phyloP scores from a whole-genome alignment of 2,888 invertebrate species.

The Lingula anatina region DNA sequence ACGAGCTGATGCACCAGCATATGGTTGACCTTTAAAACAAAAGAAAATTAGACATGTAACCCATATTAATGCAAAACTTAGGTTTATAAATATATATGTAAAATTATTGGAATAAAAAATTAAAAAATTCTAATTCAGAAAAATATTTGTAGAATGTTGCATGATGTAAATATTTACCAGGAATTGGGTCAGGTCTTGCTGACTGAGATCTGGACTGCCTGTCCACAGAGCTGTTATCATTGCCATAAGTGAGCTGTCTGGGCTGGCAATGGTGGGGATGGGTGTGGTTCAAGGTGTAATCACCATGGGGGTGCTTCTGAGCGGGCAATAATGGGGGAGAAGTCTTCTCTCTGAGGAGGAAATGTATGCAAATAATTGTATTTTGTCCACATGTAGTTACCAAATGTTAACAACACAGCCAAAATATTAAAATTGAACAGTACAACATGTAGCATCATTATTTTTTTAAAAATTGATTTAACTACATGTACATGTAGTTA shows the following conservation, averaged over 20 bases:
- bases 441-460: too few species aligned
- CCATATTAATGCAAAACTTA: too few species aligned
- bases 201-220: slow-evolving; percentile 43
- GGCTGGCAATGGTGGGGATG: slow-evolving; percentile 38
- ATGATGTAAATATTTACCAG: slow-evolving; percentile 35
- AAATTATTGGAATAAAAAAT: too few species aligned
- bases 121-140: too few species aligned
- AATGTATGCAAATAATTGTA: background rate
- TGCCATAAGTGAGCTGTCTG: slow-evolving; percentile 36
- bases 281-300: slow-evolving; percentile 13
- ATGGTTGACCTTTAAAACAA: slow-evolving; percentile 34
- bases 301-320: slow-evolving; percentile 46
- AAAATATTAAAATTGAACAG: too few species aligned
- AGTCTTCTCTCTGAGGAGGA: slow-evolving; percentile 35
- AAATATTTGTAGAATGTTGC: too few species aligned
- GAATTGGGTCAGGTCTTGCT: slow-evolving; percentile 39
- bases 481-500: too few species aligned
- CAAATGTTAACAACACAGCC: too few species aligned
- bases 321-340: slow-evolving; percentile 30
- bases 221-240: slow-evolving; percentile 48
- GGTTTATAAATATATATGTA: too few species aligned
- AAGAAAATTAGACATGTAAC: background rate
- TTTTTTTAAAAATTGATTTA: too few species aligned
- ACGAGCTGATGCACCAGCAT: slow-evolving; percentile 38
- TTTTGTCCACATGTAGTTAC: too few species aligned